Base-by-base conservation (phyloP, 2,113 vertebrate species). In the Bambusicola thoracicus region DNA sequence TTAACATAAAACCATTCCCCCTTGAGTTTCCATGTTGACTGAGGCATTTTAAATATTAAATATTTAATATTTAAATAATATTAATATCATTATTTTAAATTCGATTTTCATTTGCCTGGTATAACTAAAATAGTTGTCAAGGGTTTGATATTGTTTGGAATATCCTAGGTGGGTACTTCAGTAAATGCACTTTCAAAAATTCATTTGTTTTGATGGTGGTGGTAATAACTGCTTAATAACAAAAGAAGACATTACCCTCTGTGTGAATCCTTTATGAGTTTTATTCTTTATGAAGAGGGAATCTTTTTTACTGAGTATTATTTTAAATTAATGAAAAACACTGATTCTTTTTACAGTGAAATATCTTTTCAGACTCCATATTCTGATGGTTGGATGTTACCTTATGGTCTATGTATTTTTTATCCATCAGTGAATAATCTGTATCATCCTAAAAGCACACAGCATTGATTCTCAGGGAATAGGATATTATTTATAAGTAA, bases 81-180 rank as follows among this genome's bases (percentile, higher is more conserved):
- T n/a, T n/a, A n/a, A n/a, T n/a, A 87, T 53, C 53, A 85, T 46
- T 89, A 85, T 56, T 85, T 70, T 91, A 91, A 87, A 92, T 87
- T 89, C 78, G 79, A 48, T 87, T 94, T 95, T 92, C 63, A 82
- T 95, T 94, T 94, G 20, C 75, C 36, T 76, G 44, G 25, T 77
- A 73, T 56, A 69, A 41, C 44, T 85, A 81, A 87, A 95, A 91
- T 73, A 72, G 32, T 44, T 79, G 81, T 78, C 89, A 89, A 87
- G 85, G 89, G 81, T 79, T 78, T 94, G 43, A 82, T 48, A 53
- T 0, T 1, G 43, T 94, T 91, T 92, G 36, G 62, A 85, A 85
- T 92, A 92, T 76, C 66, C 53, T 21, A 87, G 53, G 40, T 69
- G 92, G 58, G 25, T 40, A 80, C 30, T 85, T 92, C 58, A 62